Evolutionary conservation across 2,888 invertebrate genomes (phyloP).

Genomic region (Volucella inflata): DNA sequence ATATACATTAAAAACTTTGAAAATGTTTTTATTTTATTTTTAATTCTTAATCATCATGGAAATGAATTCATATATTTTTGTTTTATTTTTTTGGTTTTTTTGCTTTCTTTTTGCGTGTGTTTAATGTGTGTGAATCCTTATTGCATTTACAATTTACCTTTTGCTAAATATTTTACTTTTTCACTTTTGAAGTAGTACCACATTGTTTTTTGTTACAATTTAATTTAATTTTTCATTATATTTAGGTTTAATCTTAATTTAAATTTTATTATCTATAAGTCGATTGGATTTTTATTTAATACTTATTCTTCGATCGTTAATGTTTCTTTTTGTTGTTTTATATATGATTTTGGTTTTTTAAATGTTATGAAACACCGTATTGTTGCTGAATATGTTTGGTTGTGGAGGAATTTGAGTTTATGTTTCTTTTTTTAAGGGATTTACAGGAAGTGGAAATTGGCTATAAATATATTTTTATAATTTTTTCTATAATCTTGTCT

Average conservation of each 20-base stretch:
- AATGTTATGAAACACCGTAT: conserved; percentile 63
- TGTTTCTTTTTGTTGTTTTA: conserved; percentile 20
- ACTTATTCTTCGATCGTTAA: conserved; percentile 49
- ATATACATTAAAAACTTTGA: conserved; percentile 69
- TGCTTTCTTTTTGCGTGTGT: conserved; percentile 19
- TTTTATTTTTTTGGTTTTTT: conserved; percentile 18
- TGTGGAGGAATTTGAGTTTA: conserved; percentile 26
- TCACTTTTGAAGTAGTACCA: conserved; percentile 73
- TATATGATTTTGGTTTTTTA: conserved; percentile 3
- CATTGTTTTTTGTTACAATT: conserved; percentile 49
- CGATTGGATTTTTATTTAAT: conserved; percentile 60
- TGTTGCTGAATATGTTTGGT: conserved; percentile 72
- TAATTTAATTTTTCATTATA: conserved; percentile 22
- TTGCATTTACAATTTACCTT: conserved; percentile 18
- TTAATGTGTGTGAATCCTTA: not conserved
- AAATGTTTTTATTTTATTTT: conserved; percentile 17
- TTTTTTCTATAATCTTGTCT: conserved; percentile 9
- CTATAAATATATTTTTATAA: conserved; percentile 33
- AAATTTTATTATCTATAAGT: conserved; percentile 71
- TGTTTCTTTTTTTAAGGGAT: conserved; percentile 22
- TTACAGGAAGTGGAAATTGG: conserved; percentile 58
- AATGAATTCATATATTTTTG: conserved; percentile 53
- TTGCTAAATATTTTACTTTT: conserved; percentile 32
- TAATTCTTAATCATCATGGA: conserved; percentile 31
- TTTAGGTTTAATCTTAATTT: conserved; percentile 52